Evolutionary conservation across 2,888 invertebrate species (phyloP), one percentile per base, ranked within the genome.

Genomic region (Enoplolaimus lenunculus): DNA sequence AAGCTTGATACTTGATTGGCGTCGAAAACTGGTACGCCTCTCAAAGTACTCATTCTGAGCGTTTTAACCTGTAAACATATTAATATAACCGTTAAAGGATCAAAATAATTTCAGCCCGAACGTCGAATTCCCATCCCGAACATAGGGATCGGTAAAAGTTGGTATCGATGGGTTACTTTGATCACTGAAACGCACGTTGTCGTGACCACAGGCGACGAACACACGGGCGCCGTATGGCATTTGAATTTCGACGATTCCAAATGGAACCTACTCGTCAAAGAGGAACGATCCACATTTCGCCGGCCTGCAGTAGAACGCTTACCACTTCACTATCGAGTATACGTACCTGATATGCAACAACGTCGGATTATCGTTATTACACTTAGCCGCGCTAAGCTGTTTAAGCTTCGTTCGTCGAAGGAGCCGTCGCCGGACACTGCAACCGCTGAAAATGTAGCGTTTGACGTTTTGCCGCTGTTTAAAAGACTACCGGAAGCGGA

Each of bases 111-210:
- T 45, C 21, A 45, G 45, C 45, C 45, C 45, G 45, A 45, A 21
- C 45, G 21, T 13, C 45, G 45, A 45, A 45, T 45, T 45, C 45
- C 45, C 7, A 45, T 45, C 45, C 45, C 45, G 7, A 45, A 45
- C 45, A 21, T 45, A 13, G 45, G 45, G 7, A 45, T 71, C 29
- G 33, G 26, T 64, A 71, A 68, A 33, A 71, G 71, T 33, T 71
- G 71, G 71, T 71, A 71, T 57, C 31, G 71, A n/a, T 71, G 71
- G 71, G 31, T 71, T 3, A 70, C 34, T 3, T 28, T 31, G 3
- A 2, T 71, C 2, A 3, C 21, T 30, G 31, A 16, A 3, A 34
- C 60, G 3, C 62, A 31, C 2, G 69, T 67, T 3, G 13, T 71
- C 2, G 28, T 71, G 2, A 31, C 26, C 7, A 60, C 59, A n/a